phyloP scores from a whole-genome alignment of 2,113 vertebrate genomes.

The Catharus bicknelli region DNA sequence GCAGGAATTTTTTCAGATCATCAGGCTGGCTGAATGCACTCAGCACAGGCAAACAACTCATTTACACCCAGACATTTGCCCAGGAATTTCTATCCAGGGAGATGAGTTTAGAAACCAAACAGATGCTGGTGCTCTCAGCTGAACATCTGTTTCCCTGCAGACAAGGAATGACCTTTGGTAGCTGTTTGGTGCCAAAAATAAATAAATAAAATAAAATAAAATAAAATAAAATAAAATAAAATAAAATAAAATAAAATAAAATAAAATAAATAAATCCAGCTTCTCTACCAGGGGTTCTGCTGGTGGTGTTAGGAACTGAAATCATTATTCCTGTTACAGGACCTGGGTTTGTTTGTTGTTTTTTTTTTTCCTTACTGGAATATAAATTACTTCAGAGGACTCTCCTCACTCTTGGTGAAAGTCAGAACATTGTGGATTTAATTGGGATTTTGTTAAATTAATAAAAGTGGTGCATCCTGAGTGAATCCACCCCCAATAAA shows the following conservation, averaged over 20 bases:
- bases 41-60: not conserved
- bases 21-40: not conserved
- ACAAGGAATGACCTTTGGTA: not conserved
- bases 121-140: not conserved
- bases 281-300: not conserved
- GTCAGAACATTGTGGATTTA: not conserved
- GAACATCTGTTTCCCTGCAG: not conserved
- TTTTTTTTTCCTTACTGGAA: not conserved
- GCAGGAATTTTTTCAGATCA: not conserved
- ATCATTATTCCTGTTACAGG: not conserved
- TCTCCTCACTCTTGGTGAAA: not conserved
- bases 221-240: not conserved
- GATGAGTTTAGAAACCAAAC: not conserved
- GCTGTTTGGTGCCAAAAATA: not conserved
- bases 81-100: not conserved
- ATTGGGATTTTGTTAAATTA: not conserved
- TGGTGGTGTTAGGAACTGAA: not conserved
- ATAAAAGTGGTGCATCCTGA: accelerated
- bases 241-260: too few relatives aligned
- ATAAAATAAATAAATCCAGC: not conserved
- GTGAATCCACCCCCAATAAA: not conserved
- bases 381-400: not conserved
- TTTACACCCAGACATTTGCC: not conserved
- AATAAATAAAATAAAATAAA: too few relatives aligned
- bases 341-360: not conserved